Evolutionary conservation across 1,140 invertebrate genomes (phyloP).

Genomic region (Pseudomyrmex sp.): DNA sequence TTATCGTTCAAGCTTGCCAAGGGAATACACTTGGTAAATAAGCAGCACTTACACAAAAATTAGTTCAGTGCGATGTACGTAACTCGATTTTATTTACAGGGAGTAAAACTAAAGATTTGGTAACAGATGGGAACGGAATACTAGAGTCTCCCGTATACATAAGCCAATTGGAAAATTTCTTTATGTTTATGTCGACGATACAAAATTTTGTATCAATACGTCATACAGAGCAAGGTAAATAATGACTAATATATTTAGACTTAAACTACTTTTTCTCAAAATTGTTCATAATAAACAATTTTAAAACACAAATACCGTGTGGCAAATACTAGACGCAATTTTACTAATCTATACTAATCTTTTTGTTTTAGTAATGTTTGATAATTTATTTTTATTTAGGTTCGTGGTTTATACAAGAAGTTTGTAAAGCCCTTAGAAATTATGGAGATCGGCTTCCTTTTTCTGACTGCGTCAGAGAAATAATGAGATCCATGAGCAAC

Average conservation of each 20-base stretch:
- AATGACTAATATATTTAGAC: slow-evolving; percentile 4
- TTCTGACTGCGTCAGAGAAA: slow-evolving; percentile 15
- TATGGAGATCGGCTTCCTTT: slow-evolving; percentile 46
- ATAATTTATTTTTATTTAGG: slow-evolving; percentile 59
- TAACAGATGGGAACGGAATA: slow-evolving; percentile 49
- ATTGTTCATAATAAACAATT: background rate
- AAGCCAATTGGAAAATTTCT: slow-evolving; percentile 60
- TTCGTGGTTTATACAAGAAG: slow-evolving; percentile 75
- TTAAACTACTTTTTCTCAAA: background rate
- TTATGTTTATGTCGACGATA: slow-evolving; percentile 72
- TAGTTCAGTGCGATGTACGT: background rate
- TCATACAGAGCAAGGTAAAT: slow-evolving; percentile 68
- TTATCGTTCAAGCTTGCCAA: slow-evolving; percentile 76
- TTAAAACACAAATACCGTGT: background rate
- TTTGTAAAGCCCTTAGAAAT: slow-evolving; percentile 71
- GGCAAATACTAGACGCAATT: too few species aligned
- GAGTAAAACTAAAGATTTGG: slow-evolving; percentile 24
- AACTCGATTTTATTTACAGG: slow-evolving; percentile 30
- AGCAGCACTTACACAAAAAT: slow-evolving; percentile 8
- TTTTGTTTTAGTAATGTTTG: too few species aligned
- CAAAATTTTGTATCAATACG: slow-evolving; percentile 67
- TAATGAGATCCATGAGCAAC: slow-evolving; percentile 45
- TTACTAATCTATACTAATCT: too few species aligned
- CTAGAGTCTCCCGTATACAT: background rate
- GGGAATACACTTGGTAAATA: slow-evolving; percentile 63